A percentile compares a stretch with the other conserved stretches of the same genome.
These are phyloP conservation scores for Epizoanthus stellaris DNA, from an alignment of 92 coral and sea anemone species.

Conservation along the genomic window DNA sequence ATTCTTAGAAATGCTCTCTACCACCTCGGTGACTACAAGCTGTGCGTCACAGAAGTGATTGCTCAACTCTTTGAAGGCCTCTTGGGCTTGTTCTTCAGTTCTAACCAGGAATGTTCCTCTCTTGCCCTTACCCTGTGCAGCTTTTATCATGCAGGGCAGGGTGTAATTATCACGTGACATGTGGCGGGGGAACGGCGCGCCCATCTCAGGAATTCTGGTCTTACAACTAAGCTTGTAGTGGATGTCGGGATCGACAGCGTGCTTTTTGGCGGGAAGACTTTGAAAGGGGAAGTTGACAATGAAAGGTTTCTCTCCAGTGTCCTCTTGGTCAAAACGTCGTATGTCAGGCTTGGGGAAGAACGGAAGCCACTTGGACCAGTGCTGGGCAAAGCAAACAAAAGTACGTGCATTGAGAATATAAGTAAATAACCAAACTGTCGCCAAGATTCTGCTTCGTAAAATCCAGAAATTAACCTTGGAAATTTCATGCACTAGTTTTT, in stretches of 20 bases:
- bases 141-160: constrained; percentile 87
- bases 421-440: not conserved
- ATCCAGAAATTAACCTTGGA: too few relatives aligned
- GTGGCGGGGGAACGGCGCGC: constrained; percentile 71
- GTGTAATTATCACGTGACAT: constrained; percentile 79
- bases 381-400: constrained; percentile 44
- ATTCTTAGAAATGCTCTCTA: constrained; percentile 64
- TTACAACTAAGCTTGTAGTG: constrained; percentile 81
- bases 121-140: constrained; percentile 83
- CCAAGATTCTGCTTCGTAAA: too few relatives aligned
- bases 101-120: constrained; percentile 73
- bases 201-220: constrained; percentile 82
- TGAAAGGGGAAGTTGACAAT: constrained; percentile 77
- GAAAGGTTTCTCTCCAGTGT: constrained; percentile 64
- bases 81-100: constrained; percentile 63
- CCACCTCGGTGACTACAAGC: constrained; percentile 75
- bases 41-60: constrained; percentile 59
- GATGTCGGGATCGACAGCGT: constrained; percentile 81
- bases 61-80: constrained; percentile 62
- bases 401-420: not conserved
- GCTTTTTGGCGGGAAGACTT: constrained; percentile 76
- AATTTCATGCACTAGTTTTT: too few relatives aligned
- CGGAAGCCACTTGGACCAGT: constrained; percentile 82
- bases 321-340: constrained; percentile 53
- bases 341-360: constrained; percentile 71